These are phyloP conservation scores for Falco cherrug DNA, from an alignment of 2,797 vertebrate species.

Conservation along the genomic window DNA sequence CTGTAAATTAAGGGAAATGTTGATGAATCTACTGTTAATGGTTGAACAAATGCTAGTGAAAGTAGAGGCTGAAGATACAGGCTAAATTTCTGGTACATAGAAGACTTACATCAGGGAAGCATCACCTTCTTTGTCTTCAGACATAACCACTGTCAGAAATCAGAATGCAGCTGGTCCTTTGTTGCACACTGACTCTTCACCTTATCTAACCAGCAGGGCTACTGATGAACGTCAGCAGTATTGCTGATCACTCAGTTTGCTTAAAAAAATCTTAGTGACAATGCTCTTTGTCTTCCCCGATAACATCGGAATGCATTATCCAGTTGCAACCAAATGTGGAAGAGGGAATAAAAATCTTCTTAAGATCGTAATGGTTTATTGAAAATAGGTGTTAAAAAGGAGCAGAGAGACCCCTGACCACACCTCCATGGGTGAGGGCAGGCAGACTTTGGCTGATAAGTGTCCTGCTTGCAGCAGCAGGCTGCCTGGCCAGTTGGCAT, in stretches of 20 bases:
- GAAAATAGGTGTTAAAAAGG: not conserved
- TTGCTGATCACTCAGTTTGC: not conserved
- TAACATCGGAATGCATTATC: not conserved
- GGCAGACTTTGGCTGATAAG: not conserved
- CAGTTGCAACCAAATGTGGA: not conserved
- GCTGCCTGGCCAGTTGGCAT: not conserved
- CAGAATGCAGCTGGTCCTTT: not conserved
- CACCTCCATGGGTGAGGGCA: not conserved
- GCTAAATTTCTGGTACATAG: not conserved
- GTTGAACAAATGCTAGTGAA: not conserved
- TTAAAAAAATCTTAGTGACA: not conserved
- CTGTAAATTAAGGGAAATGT: not conserved
- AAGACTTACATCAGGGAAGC: not conserved
- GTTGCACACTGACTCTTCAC: not conserved
- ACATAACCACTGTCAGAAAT: not conserved
- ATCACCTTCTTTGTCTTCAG: not conserved
- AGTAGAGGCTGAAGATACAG: not conserved
- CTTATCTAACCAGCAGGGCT: not conserved
- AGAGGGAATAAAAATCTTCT: not conserved
- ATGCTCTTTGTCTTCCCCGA: not conserved
- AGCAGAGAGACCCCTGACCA: not conserved
- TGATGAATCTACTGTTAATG: not conserved
- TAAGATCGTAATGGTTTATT: not conserved
- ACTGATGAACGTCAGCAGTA: not conserved
- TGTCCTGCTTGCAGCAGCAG: not conserved